phyloP scores from a whole-genome alignment of 2,113 vertebrate genomes.

The Channa argus region DNA sequence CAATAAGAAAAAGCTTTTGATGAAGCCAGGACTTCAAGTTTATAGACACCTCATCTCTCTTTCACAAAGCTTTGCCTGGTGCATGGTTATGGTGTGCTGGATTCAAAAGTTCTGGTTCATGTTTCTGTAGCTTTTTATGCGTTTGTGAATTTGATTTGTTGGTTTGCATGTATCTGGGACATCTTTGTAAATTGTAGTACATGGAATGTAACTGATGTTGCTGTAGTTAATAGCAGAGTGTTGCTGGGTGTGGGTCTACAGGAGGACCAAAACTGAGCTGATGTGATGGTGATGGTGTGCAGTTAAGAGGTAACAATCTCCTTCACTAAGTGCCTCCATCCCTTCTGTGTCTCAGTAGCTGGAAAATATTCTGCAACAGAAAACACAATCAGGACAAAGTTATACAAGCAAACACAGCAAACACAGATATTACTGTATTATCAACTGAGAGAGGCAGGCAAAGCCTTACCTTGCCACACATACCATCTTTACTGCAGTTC shows the following conservation, averaged over 20 bases:
- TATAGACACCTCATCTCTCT: conserved; percentile 15
- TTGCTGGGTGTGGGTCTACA: conserved; percentile 41
- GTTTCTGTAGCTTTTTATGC: conserved; percentile 37
- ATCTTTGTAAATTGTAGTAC: conserved; percentile 43
- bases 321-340: conserved; percentile 90
- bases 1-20: conserved; percentile 32
- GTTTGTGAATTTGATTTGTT: conserved; percentile 30
- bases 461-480: conserved; percentile 90
- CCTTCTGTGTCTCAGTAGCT: conserved; percentile 93
- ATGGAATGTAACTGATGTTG: conserved; percentile 47
- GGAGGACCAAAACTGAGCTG: conserved; percentile 42
- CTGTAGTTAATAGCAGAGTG: conserved; percentile 44
- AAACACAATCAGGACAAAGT: conserved; percentile 41
- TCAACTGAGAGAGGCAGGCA: conserved; percentile 74
- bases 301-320: conserved; percentile 80
- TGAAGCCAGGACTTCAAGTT: conserved; percentile 42
- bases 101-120: conserved; percentile 48
- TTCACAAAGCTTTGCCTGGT: conserved; percentile 22
- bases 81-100: conserved; percentile 54
- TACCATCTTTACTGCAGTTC: conserved; percentile 89
- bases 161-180: conserved; percentile 37
- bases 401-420: conserved; percentile 9
- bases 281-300: conserved; percentile 16
- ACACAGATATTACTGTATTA: conserved; percentile 10
- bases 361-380: conserved; percentile 95